Base-by-base conservation (phyloP, 2,797 vertebrate species). In the Molossus alvarezi region DNA sequence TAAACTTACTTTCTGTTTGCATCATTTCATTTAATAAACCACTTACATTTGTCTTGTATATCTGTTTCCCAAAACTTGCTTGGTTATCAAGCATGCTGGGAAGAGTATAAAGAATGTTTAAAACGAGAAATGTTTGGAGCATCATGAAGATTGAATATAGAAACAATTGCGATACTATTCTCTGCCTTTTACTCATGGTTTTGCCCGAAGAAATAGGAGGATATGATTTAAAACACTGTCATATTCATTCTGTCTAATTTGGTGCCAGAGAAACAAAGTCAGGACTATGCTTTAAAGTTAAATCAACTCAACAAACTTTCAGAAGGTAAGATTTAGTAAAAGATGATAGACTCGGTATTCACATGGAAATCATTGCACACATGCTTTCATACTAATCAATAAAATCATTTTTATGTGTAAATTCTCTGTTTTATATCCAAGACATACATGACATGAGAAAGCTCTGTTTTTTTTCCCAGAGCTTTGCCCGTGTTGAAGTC, bases 361-460 rank as follows among this genome's bases (percentile, higher is more conserved):
- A 69, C 29, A 53, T 92, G 91, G 37, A 25, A 73, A 75, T 92
- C 10, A 65, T 18, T 67, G 18, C 0, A 18, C 93, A 62, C 4
- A 27, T 33, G 0, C 0, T 85, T 29, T 93, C 90, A 79, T 51
- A 0, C 21, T 57, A 89, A 86, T 81, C 20, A 89, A 83, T 84
- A 57, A 90, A 95, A 97, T 29, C 1, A 55, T 90, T 91, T 92
- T 94, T 92, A 37, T 73, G 18, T 10, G 9, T 25, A 92, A 86
- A 95, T 96, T 95, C 76, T 85, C 18, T 95, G 67, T 88, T 96
- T 85, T 57, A 92, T 90, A 72, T 76, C 20, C 20, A 17, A 97
- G 84, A 94, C 1, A 2, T 67, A 11, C 7, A 57, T 48, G 1
- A 0, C 10, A 76, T 84, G 62, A 77, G 57, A 72, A 4, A 1